Evolutionary conservation across 2,888 invertebrate species (phyloP), one percentile per base, ranked within the genome.

Genomic region (Ectemnius lituratus): DNA sequence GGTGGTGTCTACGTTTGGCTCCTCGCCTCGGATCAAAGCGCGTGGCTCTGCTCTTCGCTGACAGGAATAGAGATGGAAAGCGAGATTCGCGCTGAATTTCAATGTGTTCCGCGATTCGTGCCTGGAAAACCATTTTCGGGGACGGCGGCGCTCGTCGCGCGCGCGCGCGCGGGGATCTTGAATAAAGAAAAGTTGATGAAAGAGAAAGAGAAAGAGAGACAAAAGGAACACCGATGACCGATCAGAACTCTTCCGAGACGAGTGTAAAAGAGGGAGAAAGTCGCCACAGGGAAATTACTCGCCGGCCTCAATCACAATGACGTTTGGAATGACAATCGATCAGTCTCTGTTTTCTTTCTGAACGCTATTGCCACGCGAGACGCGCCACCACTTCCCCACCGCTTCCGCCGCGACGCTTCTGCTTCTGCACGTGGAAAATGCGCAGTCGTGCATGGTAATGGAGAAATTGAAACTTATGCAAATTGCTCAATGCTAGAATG

Each of bases 1-100:
- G 61, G 73, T 68, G 74, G 37, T 68, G 64, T 75, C 73, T 80
- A 73, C 79, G 79, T 71, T 79, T 79, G 79, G 71, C 73, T 79
- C 79, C 64, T 79, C 80, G 74, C 46, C 65, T 75, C 66, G 83
- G 84, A 83, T 83, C 82, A 83, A 83, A 83, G 82, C 84, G 77
- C 79, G 78, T 78, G 78, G 80, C 80, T 77, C 65, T 59, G 73
- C 28, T 75, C 76, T 79, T 58, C 74, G 67, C 65, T 84, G 82
- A 76, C 82, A 70, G 83, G 86, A 87, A 89, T 90, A 89, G 90
- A 90, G 90, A 90, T 89, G 90, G 90, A 90, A 90, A 90, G 89
- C 87, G 87, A 84, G 86, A 86, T 88, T 84, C 87, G 86, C 82
- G 80, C 85, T 89, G 90, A 90, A 90, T 90, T 89, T 90, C 90